These are phyloP conservation scores for Drosophila monieri DNA, from an alignment of 2,888 invertebrate species.

Conservation along the genomic window DNA sequence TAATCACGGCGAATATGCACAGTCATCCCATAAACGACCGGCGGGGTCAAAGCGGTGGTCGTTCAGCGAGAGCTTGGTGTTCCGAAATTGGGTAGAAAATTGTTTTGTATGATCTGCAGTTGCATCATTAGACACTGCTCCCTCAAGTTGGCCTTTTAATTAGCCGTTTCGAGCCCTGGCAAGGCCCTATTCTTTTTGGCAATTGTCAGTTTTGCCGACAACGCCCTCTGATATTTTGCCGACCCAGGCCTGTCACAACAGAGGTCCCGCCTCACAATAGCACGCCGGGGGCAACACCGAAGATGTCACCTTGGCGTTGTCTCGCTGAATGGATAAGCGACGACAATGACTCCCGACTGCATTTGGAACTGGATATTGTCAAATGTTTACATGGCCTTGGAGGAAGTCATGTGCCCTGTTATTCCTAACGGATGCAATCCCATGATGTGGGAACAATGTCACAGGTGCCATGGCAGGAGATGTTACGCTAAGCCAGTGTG, in stretches of 20 bases:
- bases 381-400: constrained; percentile 21
- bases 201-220: constrained; percentile 61
- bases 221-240: constrained; percentile 53
- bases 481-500: neutral
- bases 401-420: constrained; percentile 42
- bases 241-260: constrained; percentile 65
- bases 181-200: constrained; percentile 31
- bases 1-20: constrained; percentile 81
- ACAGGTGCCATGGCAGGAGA: constrained; percentile 27
- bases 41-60: constrained; percentile 67
- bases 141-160: constrained; percentile 28
- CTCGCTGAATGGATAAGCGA: constrained; percentile 17
- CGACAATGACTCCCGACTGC: constrained; percentile 34
- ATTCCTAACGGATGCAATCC: constrained; percentile 14
- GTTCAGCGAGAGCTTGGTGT: constrained; percentile 18
- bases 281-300: constrained; percentile 48
- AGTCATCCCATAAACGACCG: constrained; percentile 81
- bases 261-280: constrained; percentile 46
- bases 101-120: constrained; percentile 45
- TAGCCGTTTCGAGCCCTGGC: neutral
- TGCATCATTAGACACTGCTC: constrained; percentile 58
- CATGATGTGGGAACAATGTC: constrained; percentile 30
- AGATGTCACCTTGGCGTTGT: constrained; percentile 27
- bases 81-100: constrained; percentile 74
- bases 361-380: constrained; percentile 25